A percentile compares a stretch with the other conserved stretches of the same genome.
These are phyloP conservation scores for Alcis repandata DNA, from an alignment of 2,888 invertebrate genomes.

Conservation along the genomic window DNA sequence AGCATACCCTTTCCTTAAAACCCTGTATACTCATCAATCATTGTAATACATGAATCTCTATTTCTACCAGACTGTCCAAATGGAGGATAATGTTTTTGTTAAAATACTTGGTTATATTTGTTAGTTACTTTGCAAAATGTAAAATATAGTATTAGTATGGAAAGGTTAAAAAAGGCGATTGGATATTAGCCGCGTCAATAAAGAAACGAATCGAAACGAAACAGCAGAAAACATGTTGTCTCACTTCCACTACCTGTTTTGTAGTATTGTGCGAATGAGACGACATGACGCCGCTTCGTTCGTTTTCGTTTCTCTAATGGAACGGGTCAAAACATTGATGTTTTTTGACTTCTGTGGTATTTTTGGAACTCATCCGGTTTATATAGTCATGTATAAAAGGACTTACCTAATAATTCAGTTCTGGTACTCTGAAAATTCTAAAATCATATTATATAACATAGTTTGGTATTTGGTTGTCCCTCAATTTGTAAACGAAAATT, in stretches of 20 bases:
- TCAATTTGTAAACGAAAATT: conserved; percentile 11
- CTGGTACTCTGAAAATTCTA: neutral
- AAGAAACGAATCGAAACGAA: too few species aligned
- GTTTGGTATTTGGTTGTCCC: neutral
- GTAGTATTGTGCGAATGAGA: too few species aligned
- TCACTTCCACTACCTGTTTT: too few species aligned
- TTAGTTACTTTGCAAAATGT: conserved; percentile 32
- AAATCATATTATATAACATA: neutral
- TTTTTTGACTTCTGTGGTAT: conserved; percentile 28
- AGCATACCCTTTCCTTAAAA: too few species aligned
- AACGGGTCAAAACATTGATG: neutral
- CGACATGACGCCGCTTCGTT: too few species aligned
- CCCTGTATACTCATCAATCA: conserved; percentile 7
- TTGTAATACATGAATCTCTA: conserved; percentile 32
- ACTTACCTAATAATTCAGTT: neutral
- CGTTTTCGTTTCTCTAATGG: too few species aligned
- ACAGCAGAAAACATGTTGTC: too few species aligned
- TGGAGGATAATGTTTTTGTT: conserved; percentile 17
- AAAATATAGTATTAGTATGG: conserved; percentile 34
- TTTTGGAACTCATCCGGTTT: conserved; percentile 19
- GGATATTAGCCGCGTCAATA: conserved; percentile 5
- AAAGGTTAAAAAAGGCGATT: conserved; percentile 19
- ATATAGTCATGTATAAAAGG: neutral
- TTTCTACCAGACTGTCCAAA: neutral
- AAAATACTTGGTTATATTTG: conserved; percentile 29